These are phyloP conservation scores for Noturus placidus DNA, from an alignment of 2,113 vertebrate genomes.

Conservation along the genomic window DNA sequence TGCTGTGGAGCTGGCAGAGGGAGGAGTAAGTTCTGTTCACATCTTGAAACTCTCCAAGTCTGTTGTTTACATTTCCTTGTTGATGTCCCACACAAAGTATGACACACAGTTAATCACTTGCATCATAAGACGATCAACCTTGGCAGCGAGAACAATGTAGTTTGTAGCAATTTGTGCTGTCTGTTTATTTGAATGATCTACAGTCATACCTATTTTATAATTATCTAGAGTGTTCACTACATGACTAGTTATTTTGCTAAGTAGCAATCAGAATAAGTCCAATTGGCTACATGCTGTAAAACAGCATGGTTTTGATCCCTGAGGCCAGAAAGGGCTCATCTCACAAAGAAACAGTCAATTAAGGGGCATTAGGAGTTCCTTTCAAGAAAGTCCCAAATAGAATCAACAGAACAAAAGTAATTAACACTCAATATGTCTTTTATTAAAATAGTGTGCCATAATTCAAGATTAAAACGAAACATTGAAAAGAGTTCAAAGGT, in stretches of 20 bases:
- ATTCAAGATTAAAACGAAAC: not conserved
- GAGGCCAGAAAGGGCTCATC: not conserved
- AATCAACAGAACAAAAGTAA: not conserved
- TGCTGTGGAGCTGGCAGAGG: conserved; percentile 77
- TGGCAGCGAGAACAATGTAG: not conserved
- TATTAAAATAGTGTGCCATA: not conserved
- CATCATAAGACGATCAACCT: not conserved
- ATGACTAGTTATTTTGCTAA: not conserved
- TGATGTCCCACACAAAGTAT: not conserved
- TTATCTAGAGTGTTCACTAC: not conserved
- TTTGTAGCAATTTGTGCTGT: not conserved
- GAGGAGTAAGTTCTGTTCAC: conserved; percentile 72
- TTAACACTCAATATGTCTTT: not conserved
- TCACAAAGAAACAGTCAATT: not conserved
- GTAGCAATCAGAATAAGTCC: no score
- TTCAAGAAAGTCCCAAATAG: not conserved
- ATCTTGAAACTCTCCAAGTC: not conserved
- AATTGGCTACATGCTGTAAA: not conserved
- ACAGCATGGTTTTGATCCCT: not conserved
- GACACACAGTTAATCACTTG: not conserved
- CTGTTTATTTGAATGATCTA: not conserved
- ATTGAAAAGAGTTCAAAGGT: not conserved
- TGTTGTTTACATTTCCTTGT: not conserved
- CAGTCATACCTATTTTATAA: not conserved
- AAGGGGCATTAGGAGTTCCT: not conserved